Evolutionary conservation across 2,888 invertebrate genomes (phyloP).

Genomic region (Ferdinandea cuprea): DNA sequence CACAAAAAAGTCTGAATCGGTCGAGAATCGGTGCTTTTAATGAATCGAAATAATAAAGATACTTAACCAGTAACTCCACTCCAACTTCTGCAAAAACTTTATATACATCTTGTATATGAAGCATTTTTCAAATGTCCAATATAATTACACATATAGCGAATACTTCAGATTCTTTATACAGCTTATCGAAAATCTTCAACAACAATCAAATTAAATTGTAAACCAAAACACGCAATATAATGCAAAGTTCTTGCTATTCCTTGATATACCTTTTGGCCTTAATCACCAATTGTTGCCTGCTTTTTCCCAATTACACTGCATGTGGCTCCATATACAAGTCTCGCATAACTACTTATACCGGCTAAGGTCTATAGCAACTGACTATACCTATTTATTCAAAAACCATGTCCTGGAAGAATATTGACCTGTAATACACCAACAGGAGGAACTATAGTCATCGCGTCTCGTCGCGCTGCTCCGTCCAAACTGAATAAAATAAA

Average conservation of each 20-base stretch:
- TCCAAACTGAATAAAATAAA: conserved; percentile 54
- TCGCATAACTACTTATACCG: conserved; percentile 41
- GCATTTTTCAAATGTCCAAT: conserved; percentile 2
- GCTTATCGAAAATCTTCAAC: conserved; percentile 37
- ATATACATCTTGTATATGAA: too few relatives aligned
- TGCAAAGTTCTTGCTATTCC: conserved; percentile 23
- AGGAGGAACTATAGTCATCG: conserved; percentile 5
- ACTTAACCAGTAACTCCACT: too few relatives aligned
- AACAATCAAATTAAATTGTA: conserved; percentile 28
- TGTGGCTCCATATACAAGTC: conserved; percentile 7
- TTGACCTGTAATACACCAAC: conserved; percentile 33
- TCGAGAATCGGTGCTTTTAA: too few relatives aligned
- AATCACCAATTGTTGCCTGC: conserved; percentile 64
- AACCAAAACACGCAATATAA: conserved; percentile 63
- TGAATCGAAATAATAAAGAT: too few relatives aligned
- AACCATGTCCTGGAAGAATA: conserved; percentile 45
- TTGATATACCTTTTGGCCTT: conserved; percentile 45
- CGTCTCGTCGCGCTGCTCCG: too few relatives aligned
- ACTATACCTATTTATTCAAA: conserved; percentile 3
- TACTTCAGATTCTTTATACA: conserved; percentile 18
- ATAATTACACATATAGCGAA: conserved; percentile 9
- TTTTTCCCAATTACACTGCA: conserved; percentile 40
- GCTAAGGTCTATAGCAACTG: conserved; percentile 60
- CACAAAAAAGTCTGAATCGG: too few relatives aligned
- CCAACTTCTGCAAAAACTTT: neutral